These are phyloP conservation scores for Gracilinanus agilis DNA, from an alignment of 2,113 vertebrate species.

Conservation along the genomic window DNA sequence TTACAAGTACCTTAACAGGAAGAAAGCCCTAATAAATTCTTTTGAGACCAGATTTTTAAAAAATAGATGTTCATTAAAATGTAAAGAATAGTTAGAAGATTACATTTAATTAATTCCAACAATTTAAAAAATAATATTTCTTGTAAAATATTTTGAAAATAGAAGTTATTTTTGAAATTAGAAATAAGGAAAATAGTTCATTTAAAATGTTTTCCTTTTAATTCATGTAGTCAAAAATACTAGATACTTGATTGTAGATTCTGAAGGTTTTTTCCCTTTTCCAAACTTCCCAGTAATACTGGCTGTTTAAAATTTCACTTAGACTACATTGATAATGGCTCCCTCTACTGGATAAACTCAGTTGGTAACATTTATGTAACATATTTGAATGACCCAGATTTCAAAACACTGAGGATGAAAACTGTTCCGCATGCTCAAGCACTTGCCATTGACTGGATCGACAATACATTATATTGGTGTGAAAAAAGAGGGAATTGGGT, in stretches of 20 bases:
- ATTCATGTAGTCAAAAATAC: background rate
- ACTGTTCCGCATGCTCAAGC: background rate
- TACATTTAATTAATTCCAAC: background rate
- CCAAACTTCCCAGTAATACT: background rate
- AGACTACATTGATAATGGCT: slow-evolving; percentile 72
- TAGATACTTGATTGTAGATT: slow-evolving; percentile 7
- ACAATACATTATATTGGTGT: background rate
- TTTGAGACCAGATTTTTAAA: background rate
- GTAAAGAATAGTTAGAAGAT: background rate
- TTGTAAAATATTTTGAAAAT: background rate
- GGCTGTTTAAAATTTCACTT: slow-evolving; percentile 51
- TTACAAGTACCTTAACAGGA: background rate
- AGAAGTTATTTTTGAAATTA: background rate
- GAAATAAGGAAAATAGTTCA: background rate
- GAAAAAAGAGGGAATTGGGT: slow-evolving; percentile 46
- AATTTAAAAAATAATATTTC: background rate
- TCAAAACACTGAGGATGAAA: background rate
- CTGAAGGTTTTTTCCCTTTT: background rate
- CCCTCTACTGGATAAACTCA: slow-evolving; percentile 70
- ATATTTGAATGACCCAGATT: slow-evolving; percentile 51
- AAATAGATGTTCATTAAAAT: background rate
- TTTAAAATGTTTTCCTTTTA: background rate
- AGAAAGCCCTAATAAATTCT: background rate
- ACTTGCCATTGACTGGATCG: slow-evolving; percentile 32
- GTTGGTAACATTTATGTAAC: background rate